Conservation (phyloP, 2,888 invertebrate genomes). For the Diloba caeruleocephala region DNA sequence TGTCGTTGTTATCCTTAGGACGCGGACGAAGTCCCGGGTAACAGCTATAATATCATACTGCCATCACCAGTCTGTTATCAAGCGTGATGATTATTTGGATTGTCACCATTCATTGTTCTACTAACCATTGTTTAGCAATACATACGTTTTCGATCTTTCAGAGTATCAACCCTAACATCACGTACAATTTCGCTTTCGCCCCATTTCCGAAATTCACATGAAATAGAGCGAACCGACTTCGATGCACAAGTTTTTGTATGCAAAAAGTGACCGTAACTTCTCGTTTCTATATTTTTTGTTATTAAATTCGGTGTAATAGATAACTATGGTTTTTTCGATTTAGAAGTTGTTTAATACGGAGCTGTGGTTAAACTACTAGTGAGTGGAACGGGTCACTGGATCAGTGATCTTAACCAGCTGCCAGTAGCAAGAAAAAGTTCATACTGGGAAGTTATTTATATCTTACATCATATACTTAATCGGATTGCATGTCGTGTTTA, state of each 20-base stretch:
- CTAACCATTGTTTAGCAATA: too few species aligned
- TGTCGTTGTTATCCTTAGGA: too few species aligned
- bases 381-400: slow-evolving; percentile 10
- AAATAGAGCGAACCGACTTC: slow-evolving; percentile 46
- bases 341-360: background rate
- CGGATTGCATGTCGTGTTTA: too few species aligned
- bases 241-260: slow-evolving; percentile 29
- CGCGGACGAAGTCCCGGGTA: too few species aligned
- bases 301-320: slow-evolving; percentile 13
- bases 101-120: too few species aligned
- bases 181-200: slow-evolving; percentile 42
- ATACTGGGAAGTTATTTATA: too few species aligned
- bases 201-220: slow-evolving; percentile 38
- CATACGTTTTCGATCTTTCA: too few species aligned
- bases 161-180: slow-evolving; percentile 18
- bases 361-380: background rate
- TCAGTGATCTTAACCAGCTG: slow-evolving; percentile 12
- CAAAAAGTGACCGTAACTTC: slow-evolving; percentile 37
- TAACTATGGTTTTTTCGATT: slow-evolving; percentile 17
- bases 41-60: too few species aligned
- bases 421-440: too few species aligned
- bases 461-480: too few species aligned
- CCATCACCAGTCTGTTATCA: too few species aligned
- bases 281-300: slow-evolving; percentile 20
- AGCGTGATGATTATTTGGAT: too few species aligned